These are phyloP conservation scores for Apostichopus leukothele DNA, from an alignment of 53 echinoderm and acorn worm species.

Conservation along the genomic window DNA sequence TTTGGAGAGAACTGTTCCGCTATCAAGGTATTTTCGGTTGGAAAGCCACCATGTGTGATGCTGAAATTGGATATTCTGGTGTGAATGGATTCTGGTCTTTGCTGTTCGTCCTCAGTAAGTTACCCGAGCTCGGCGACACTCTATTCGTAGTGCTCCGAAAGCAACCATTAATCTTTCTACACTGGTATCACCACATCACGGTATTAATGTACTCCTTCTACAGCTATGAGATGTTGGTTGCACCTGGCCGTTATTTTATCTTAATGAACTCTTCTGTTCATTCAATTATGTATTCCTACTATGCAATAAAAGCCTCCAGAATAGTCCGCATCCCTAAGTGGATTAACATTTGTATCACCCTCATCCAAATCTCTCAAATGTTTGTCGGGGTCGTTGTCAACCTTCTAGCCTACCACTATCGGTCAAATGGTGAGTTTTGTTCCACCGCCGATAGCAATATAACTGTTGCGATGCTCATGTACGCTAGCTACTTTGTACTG, in stretches of 20 bases:
- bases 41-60: conserved; percentile 88
- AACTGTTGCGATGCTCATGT: conserved; percentile 77
- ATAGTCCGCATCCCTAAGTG: conserved; percentile 78
- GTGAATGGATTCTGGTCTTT: conserved; percentile 95
- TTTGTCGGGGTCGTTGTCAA: conserved; percentile 86
- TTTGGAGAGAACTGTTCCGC: conserved; percentile 69
- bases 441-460: conserved; percentile 84
- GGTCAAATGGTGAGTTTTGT: conserved; percentile 75
- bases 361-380: conserved; percentile 96
- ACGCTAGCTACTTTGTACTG: conserved; percentile 87
- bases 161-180: conserved; percentile 87
- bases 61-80: conserved; percentile 73
- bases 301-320: conserved; percentile 75
- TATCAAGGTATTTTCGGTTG: conserved; percentile 67
- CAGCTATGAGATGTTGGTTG: conserved; percentile 77
- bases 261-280: conserved; percentile 83
- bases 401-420: conserved; percentile 70
- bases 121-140: conserved; percentile 92
- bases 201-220: conserved; percentile 92
- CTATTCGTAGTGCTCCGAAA: conserved; percentile 93
- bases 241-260: conserved; percentile 93
- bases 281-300: conserved; percentile 97
- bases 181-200: conserved; percentile 98
- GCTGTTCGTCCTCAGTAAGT: conserved; percentile 85
- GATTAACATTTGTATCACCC: conserved; percentile 83